A percentile compares a stretch with the other conserved stretches of the same genome.
Evolutionary conservation across 2,797 vertebrate species (phyloP).

Genomic region (Gallinago stenura): DNA sequence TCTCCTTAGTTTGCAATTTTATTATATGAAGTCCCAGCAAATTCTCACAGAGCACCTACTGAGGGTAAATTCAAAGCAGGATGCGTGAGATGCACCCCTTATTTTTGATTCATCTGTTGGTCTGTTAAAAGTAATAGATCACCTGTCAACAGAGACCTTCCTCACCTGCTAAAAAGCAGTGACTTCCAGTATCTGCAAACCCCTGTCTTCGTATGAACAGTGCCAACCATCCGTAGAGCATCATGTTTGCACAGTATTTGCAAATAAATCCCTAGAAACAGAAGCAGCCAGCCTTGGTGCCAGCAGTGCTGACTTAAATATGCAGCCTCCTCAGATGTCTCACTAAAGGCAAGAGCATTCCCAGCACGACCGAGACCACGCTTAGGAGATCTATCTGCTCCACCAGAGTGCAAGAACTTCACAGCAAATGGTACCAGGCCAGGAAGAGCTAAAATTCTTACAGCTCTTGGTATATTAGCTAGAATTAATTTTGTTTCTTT

Average conservation of each 20-base stretch:
- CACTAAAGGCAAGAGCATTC: no score
- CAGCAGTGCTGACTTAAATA: neutral
- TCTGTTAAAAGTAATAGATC: neutral
- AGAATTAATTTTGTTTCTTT: neutral
- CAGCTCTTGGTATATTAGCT: neutral
- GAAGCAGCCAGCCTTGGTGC: neutral
- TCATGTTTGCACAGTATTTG: neutral
- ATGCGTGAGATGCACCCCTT: neutral
- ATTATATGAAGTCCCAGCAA: neutral
- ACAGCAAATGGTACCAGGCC: neutral
- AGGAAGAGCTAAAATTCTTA: neutral
- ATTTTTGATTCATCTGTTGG: neutral
- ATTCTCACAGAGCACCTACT: neutral
- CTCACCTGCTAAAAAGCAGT: neutral
- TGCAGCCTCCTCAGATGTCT: neutral
- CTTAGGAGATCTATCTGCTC: neutral
- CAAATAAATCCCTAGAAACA: neutral
- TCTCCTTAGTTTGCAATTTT: neutral
- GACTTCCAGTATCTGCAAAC: neutral
- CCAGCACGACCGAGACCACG: neutral
- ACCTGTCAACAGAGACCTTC: neutral
- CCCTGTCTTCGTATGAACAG: neutral
- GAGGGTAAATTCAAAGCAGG: neutral
- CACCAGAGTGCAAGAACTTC: neutral
- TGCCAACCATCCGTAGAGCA: no score